A percentile compares a stretch with the other conserved stretches of the same genome.
These are phyloP conservation scores for Argyresthia albistria DNA, from an alignment of 2,888 invertebrate species.

Conservation along the genomic window DNA sequence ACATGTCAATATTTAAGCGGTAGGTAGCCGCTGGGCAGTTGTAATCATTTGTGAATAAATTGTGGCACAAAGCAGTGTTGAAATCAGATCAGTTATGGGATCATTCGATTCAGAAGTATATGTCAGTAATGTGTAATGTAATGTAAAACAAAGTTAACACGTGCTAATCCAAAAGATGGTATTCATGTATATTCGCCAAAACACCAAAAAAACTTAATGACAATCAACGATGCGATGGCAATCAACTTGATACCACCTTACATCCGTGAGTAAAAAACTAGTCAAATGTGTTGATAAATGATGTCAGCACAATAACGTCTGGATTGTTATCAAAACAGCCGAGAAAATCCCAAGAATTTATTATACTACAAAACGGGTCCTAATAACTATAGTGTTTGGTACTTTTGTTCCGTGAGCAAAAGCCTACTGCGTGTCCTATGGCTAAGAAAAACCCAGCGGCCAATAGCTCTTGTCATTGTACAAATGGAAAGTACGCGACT, in stretches of 20 bases:
- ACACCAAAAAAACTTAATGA: constrained; percentile 7
- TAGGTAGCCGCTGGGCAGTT: too few relatives aligned
- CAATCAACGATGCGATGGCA: constrained; percentile 10
- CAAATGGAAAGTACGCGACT: neutral
- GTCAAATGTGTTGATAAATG: constrained; percentile 6
- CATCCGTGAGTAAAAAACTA: constrained; percentile 9
- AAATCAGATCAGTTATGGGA: too few relatives aligned
- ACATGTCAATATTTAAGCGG: neutral
- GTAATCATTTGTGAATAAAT: too few relatives aligned
- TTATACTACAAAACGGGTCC: neutral
- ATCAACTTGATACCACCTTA: constrained; percentile 7
- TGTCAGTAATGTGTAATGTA: too few relatives aligned
- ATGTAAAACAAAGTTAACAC: too few relatives aligned
- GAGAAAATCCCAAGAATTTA: constrained; percentile 4
- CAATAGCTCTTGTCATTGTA: neutral
- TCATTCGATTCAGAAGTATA: too few relatives aligned
- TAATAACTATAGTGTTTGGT: neutral
- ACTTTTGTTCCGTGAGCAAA: neutral
- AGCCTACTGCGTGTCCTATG: neutral
- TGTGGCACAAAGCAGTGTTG: too few relatives aligned
- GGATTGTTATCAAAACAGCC: constrained; percentile 4
- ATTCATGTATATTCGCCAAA: neutral
- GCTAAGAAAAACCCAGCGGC: neutral
- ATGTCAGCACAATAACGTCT: constrained; percentile 10
- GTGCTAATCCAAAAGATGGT: neutral